These are phyloP conservation scores for Thyatira batis DNA, from an alignment of 2,888 invertebrate species.

Conservation along the genomic window DNA sequence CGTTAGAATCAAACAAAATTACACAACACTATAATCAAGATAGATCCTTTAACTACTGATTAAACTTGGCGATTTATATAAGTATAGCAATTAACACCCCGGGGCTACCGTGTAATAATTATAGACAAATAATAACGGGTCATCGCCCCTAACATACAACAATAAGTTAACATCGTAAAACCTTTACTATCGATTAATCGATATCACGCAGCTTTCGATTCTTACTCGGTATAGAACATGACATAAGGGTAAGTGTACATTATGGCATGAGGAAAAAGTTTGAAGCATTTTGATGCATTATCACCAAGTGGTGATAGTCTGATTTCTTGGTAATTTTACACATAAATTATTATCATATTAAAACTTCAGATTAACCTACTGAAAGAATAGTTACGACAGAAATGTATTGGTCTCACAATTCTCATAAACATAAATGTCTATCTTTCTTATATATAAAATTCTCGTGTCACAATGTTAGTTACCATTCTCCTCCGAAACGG, in stretches of 20 bases:
- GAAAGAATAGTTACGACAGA: too few species aligned
- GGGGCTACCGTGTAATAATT: slow-evolving; percentile 3
- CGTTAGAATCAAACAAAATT: background rate
- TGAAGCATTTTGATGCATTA: too few species aligned
- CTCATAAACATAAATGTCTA: too few species aligned
- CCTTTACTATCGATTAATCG: slow-evolving; percentile 35
- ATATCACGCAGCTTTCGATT: slow-evolving; percentile 38
- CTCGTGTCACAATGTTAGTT: too few species aligned
- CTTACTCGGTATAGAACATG: slow-evolving; percentile 10
- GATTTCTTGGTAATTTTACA: too few species aligned
- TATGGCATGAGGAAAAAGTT: background rate
- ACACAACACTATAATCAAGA: background rate
- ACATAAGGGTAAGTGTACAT: background rate
- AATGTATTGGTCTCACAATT: too few species aligned
- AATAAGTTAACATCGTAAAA: slow-evolving; percentile 30
- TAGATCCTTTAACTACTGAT: background rate
- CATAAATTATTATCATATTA: too few species aligned
- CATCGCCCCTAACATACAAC: slow-evolving; percentile 18
- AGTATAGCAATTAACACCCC: slow-evolving; percentile 1
- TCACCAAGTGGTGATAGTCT: too few species aligned
- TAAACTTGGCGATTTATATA: too few species aligned
- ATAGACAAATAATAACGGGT: slow-evolving; percentile 12
- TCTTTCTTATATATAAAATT: too few species aligned
- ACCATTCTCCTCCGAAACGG: too few species aligned
- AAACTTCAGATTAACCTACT: too few species aligned